Base-by-base conservation (phyloP, 2,797 vertebrate species). In the Fratercula arctica region DNA sequence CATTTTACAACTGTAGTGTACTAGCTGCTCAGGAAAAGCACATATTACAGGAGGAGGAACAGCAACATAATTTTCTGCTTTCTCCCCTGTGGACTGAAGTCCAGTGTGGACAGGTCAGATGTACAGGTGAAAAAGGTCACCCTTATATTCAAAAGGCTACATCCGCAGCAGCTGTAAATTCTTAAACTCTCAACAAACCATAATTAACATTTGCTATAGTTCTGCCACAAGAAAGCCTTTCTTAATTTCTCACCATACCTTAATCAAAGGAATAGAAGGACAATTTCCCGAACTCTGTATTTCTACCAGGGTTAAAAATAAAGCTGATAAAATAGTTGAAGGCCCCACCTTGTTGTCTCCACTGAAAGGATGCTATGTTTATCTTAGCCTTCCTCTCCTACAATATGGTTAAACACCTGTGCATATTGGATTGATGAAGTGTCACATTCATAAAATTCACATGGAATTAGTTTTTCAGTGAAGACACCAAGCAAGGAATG, bases 241-340 rank as follows among this genome's bases (percentile, higher is more conserved):
- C 26, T 80, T 35, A 11, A 70, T 81, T 93, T 93, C 45, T 85
- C 76, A 51, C 20, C 16, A 20, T 86, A 73, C 63, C n/a, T 82
- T 81, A 75, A 94, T 45, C 51, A 79, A 91, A 77, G 31, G 19
- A 45, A 41, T 60, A 54, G 41, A 66, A 95, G 83, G 33, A 57
- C 33, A 57, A 57, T 72, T 91, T 96, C 85, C 76, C 68, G 8
- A 90, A 69, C 16, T 43, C 43, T 5, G 1, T 43, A 56, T 95
- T 92, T 87, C 92, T 89, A 82, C 4, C 63, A 66, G 74, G 37
- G 39, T 88, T 97, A 96, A 97, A 97, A 97, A 96, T 91, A 94
- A 94, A 93, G 17, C 14, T 69, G 67, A 95, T 68, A 86, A 93
- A 94, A 95, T 31, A 95, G 43, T 63, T 31, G 57, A 43, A 76